These are phyloP conservation scores for Tetheella fluctuosa DNA, from an alignment of 2,888 invertebrate genomes.

Conservation along the genomic window DNA sequence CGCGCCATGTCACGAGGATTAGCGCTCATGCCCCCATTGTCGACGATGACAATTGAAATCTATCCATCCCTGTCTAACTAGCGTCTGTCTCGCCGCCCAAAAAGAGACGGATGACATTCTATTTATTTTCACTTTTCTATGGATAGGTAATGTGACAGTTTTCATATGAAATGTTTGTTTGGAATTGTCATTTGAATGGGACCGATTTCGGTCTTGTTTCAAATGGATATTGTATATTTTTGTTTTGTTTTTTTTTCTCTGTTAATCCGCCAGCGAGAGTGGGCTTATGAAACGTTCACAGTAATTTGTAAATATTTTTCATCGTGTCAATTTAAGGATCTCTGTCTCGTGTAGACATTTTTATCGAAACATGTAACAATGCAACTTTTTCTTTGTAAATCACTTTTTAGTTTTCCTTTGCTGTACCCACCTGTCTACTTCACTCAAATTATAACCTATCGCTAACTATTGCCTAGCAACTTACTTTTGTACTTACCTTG, in stretches of 20 bases:
- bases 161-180: conserved; percentile 81
- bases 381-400: too few relatives aligned
- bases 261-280: conserved; percentile 66
- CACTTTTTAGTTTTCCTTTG: too few relatives aligned
- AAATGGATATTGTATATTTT: conserved; percentile 70
- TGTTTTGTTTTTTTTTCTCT: conserved; percentile 60
- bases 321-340: neutral
- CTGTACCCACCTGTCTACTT: too few relatives aligned
- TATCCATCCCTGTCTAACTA: conserved; percentile 65
- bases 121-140: conserved; percentile 80
- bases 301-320: conserved; percentile 17
- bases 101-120: conserved; percentile 64
- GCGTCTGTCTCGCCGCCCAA: conserved; percentile 29
- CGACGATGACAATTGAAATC: conserved; percentile 74
- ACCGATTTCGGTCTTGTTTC: conserved; percentile 57
- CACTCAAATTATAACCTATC: too few relatives aligned
- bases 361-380: too few relatives aligned
- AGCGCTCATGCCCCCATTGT: conserved; percentile 71
- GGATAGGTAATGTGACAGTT: conserved; percentile 78
- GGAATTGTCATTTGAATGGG: conserved; percentile 67
- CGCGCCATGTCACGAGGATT: conserved; percentile 79
- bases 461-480: too few relatives aligned
- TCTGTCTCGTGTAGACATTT: too few relatives aligned
- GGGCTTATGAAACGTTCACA: conserved; percentile 46
- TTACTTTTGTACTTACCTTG: too few relatives aligned